These are phyloP conservation scores for Plumapathes pennacea DNA, from an alignment of 92 coral and sea anemone genomes.

Conservation along the genomic window DNA sequence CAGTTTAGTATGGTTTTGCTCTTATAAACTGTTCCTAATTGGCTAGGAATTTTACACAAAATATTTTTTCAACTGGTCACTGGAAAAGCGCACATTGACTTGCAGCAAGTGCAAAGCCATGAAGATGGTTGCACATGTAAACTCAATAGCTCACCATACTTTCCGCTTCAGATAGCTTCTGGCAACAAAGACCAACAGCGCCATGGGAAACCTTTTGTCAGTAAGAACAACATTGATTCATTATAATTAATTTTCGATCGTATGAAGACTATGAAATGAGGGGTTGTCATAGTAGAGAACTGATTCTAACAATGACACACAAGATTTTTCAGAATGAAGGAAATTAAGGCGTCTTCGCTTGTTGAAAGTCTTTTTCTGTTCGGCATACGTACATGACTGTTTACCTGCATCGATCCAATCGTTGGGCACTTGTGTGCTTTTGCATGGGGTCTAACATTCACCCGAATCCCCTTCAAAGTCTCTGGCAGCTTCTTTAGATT, in stretches of 20 bases:
- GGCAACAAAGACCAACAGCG: slow-evolving; percentile 68
- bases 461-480: slow-evolving; percentile 15
- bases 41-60: no score
- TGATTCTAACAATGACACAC: no score
- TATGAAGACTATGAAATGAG: no score
- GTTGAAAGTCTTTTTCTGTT: not conserved
- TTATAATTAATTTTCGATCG: no score
- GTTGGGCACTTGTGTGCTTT: slow-evolving; percentile 69
- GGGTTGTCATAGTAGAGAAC: no score
- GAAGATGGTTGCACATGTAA: no score
- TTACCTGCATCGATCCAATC: slow-evolving; percentile 56
- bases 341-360: not conserved
- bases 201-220: slow-evolving; percentile 43
- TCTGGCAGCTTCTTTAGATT: slow-evolving; percentile 33
- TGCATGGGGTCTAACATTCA: slow-evolving; percentile 52
- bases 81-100: no score
- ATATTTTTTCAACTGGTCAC: no score
- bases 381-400: not conserved
- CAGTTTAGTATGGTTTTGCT: no score
- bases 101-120: no score
- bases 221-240: not conserved
- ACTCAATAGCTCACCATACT: slow-evolving; percentile 64
- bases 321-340: no score
- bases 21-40: no score
- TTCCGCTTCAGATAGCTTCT: slow-evolving; percentile 65